A percentile compares a stretch with the other conserved stretches of the same genome.
Evolutionary conservation across 53 echinoderm and acorn worm species (phyloP).

Genomic region (Mesocentrotus franciscanus): DNA sequence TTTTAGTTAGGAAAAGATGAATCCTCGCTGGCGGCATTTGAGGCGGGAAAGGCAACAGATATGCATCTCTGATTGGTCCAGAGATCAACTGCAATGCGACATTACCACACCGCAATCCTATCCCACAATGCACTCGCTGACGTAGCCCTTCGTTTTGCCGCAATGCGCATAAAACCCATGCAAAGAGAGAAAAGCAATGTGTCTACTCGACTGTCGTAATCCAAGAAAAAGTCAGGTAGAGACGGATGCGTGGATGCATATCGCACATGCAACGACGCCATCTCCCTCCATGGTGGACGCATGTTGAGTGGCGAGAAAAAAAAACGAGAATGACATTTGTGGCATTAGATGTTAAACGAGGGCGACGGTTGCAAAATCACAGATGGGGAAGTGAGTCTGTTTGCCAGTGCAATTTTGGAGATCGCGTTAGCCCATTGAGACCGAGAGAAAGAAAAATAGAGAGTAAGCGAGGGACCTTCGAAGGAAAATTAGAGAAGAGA

Average conservation of each 20-base stretch:
- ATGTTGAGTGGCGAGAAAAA: slow-evolving; percentile 53
- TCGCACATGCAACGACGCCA: slow-evolving; percentile 35
- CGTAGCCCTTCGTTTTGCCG: slow-evolving; percentile 67
- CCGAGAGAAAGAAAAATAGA: neutral
- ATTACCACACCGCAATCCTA: slow-evolving; percentile 63
- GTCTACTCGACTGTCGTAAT: slow-evolving; percentile 52
- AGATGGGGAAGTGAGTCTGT: slow-evolving; percentile 61
- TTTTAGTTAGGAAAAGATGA: slow-evolving; percentile 18
- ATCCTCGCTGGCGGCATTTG: slow-evolving; percentile 49
- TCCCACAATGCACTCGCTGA: slow-evolving; percentile 65
- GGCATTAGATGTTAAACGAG: slow-evolving; percentile 64
- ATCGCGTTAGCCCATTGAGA: slow-evolving; percentile 47
- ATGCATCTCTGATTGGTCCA: slow-evolving; percentile 67
- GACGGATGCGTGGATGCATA: slow-evolving; percentile 45
- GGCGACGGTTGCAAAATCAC: slow-evolving; percentile 29
- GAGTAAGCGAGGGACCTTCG: slow-evolving; percentile 1
- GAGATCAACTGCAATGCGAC: slow-evolving; percentile 66
- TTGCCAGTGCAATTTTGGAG: slow-evolving; percentile 42
- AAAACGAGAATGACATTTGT: slow-evolving; percentile 52
- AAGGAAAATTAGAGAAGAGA: neutral
- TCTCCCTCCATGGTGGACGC: neutral
- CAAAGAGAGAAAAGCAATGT: slow-evolving; percentile 60
- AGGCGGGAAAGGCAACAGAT: slow-evolving; percentile 58
- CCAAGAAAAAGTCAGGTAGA: slow-evolving; percentile 29
- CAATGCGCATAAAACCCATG: slow-evolving; percentile 68